Conservation (phyloP, 2,113 vertebrate species). For the Chauna torquata region DNA sequence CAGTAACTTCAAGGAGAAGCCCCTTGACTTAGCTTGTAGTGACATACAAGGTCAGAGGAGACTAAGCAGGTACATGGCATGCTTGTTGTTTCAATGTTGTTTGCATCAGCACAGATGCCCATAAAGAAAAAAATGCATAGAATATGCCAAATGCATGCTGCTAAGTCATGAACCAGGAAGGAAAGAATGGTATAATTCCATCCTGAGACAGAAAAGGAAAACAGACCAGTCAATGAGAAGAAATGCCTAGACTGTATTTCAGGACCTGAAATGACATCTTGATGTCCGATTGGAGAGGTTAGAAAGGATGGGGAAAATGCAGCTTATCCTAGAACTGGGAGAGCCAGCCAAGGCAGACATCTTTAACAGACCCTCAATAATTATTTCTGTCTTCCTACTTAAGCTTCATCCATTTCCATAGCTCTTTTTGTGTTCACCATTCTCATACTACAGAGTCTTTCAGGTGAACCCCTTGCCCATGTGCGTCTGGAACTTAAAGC, state of each 20-base stretch:
- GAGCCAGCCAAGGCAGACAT: not conserved
- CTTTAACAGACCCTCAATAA: not conserved
- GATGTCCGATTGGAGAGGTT: not conserved
- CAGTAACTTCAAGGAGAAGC: not conserved
- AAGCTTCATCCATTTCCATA: not conserved
- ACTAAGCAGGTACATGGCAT: not conserved
- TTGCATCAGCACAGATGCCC: not conserved
- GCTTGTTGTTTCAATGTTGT: not conserved
- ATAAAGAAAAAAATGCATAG: not conserved
- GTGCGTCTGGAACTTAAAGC: not conserved
- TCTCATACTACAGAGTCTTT: not conserved
- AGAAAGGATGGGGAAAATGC: not conserved
- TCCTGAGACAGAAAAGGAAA: not conserved
- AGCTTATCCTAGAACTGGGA: not conserved
- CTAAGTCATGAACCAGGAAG: not conserved
- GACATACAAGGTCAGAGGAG: not conserved
- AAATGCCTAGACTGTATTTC: not conserved
- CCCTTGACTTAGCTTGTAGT: not conserved
- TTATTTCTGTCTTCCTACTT: not conserved
- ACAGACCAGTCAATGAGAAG: not conserved
- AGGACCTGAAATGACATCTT: not conserved
- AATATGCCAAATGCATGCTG: not conserved
- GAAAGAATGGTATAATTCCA: not conserved
- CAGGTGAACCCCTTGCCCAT: not conserved
- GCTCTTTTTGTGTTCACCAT: rapidly evolving